Conservation (phyloP, 2,888 invertebrate species). For the Acholoe squamosa region DNA sequence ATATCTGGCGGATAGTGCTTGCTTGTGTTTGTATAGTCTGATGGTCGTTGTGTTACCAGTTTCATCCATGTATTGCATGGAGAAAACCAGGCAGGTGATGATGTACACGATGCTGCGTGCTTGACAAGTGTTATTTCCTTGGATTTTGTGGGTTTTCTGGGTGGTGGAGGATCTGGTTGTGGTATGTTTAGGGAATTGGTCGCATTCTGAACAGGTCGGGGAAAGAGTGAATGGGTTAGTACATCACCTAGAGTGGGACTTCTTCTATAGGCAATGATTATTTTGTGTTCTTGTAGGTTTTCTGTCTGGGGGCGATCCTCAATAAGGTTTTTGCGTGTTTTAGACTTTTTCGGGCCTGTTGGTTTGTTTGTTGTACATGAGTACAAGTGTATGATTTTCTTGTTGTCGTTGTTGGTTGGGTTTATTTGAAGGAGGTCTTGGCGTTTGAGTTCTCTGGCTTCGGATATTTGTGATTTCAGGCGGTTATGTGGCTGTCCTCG, state of each 20-base stretch:
- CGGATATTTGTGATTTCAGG: not conserved
- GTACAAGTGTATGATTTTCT: not conserved
- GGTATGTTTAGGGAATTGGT: not conserved
- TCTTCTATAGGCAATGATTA: not conserved
- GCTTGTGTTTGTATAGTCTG: not conserved
- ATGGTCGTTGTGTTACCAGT: not conserved
- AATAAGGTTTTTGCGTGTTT: not conserved
- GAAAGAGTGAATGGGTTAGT: not conserved
- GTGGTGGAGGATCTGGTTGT: not conserved
- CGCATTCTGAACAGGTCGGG: not conserved
- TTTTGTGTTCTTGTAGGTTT: not conserved
- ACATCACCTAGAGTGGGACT: not conserved
- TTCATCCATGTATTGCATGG: not conserved
- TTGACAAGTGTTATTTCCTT: not conserved
- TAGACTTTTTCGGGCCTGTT: not conserved
- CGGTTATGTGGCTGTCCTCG: not conserved
- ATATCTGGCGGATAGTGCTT: not conserved
- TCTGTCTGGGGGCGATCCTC: not conserved
- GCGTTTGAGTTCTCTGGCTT: not conserved
- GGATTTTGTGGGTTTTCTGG: not conserved
- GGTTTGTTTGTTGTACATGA: not conserved
- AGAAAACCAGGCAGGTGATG: not conserved
- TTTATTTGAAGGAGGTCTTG: not conserved
- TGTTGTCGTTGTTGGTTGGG: not conserved
- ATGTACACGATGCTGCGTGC: not conserved